phyloP scores from a whole-genome alignment of 2,113 vertebrate genomes.

The Sinocyclocheilus rhinocerous region DNA sequence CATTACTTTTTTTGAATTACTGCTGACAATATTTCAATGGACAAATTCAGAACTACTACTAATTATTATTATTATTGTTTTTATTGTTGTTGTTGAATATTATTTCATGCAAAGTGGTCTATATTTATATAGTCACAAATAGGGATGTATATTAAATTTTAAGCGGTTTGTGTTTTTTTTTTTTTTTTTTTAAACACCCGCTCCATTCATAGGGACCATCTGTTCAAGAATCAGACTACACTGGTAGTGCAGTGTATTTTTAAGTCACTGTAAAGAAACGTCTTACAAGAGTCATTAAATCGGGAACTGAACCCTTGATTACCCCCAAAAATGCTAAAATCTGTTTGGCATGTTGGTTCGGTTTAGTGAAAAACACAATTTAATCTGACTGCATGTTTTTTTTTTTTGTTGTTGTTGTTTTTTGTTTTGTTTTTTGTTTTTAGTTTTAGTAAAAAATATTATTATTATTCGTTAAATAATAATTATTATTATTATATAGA shows the following conservation, averaged over 20 bases:
- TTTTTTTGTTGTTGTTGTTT: too few species aligned
- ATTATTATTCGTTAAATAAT: too few species aligned
- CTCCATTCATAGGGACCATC: too few species aligned
- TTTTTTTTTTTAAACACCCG: too few species aligned
- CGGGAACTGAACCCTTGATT: background rate
- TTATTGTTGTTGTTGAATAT: background rate
- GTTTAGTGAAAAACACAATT: background rate
- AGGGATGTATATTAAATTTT: background rate
- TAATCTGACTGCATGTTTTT: background rate
- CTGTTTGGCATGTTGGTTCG: background rate
- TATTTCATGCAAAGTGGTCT: background rate
- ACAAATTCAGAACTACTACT: background rate
- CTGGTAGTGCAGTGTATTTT: too few species aligned
- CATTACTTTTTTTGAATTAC: background rate
- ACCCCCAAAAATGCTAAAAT: background rate
- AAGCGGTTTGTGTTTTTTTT: too few species aligned
- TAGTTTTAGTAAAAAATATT: too few species aligned
- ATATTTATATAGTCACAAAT: background rate
- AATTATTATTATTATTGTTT: background rate
- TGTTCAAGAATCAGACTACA: background rate
- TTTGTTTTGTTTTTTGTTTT: background rate
- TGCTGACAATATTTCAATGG: background rate
- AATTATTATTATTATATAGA: too few species aligned
- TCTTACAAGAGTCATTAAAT: too few species aligned
- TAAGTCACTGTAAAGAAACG: too few species aligned